Conservation (phyloP, 2,113 vertebrate genomes). For the Leptobrachium leishanense region DNA sequence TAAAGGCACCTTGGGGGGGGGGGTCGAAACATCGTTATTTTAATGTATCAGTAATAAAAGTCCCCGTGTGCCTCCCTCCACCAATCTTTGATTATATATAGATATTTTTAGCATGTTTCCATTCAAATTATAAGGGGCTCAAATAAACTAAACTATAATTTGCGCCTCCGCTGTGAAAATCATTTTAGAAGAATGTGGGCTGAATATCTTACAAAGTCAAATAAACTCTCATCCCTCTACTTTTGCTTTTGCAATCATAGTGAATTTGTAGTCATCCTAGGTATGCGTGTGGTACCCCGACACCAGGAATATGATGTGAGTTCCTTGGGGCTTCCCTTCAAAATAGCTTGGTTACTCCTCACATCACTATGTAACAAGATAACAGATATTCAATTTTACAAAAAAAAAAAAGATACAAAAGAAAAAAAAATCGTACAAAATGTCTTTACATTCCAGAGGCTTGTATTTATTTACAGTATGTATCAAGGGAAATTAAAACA, state of each 20-base stretch:
- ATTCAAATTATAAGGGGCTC: background rate
- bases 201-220: background rate
- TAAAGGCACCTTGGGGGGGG: background rate
- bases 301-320: background rate
- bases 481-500: conserved; percentile 19
- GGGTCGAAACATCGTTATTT: too few relatives aligned
- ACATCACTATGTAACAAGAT: background rate
- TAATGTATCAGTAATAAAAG: too few relatives aligned
- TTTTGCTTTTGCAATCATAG: conserved; percentile 16
- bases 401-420: conserved; percentile 2
- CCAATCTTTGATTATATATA: too few relatives aligned
- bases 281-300: background rate
- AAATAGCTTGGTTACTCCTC: conserved; percentile 31
- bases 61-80: too few relatives aligned
- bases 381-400: background rate
- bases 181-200: background rate
- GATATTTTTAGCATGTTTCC: too few relatives aligned
- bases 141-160: background rate
- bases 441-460: background rate
- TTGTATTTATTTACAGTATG: background rate
- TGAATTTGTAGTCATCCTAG: background rate
- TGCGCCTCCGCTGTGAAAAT: background rate
- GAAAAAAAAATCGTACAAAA: background rate
- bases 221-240: background rate
- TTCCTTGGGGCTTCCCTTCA: background rate